Percentiles rank a stretch among this genome's conserved stretches.
These are phyloP conservation scores for Pristionchus mayeri DNA, from an alignment of 2,888 invertebrate species.

Conservation along the genomic window DNA sequence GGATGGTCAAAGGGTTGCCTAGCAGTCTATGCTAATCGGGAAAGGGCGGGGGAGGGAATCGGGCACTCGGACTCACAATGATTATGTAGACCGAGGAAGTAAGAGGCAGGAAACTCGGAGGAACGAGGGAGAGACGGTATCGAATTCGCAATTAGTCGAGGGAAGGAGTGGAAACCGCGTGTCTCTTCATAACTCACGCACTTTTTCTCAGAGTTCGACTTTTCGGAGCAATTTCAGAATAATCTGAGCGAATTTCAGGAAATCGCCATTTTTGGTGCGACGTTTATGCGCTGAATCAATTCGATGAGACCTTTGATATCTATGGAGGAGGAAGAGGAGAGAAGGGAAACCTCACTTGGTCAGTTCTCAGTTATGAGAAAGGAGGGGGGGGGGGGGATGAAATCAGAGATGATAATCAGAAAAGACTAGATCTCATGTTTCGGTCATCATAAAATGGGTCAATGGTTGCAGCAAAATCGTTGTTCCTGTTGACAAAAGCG, in stretches of 20 bases:
- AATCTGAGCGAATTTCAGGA: conserved; percentile 21
- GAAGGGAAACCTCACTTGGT: conserved; percentile 48
- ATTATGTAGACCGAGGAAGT: background rate
- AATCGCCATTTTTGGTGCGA: conserved; percentile 51
- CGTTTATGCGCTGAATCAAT: conserved; percentile 48
- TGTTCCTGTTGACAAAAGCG: background rate
- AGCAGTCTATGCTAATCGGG: background rate
- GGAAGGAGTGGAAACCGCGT: background rate
- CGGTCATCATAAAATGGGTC: too few species aligned
- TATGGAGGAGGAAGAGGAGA: conserved; percentile 32
- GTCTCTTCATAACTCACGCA: background rate
- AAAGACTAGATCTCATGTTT: too few species aligned
- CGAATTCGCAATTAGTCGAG: conserved; percentile 27
- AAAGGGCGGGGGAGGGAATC: background rate
- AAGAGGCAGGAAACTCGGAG: conserved; percentile 8
- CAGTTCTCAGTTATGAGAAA: too few species aligned
- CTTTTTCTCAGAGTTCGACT: background rate
- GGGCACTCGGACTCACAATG: background rate
- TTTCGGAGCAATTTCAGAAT: background rate
- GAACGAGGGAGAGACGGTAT: background rate
- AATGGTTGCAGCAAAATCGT: too few species aligned
- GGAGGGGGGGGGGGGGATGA: too few species aligned
- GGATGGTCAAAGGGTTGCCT: background rate
- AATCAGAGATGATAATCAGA: too few species aligned
- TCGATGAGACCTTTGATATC: conserved; percentile 49